Percentiles rank a stretch among this genome's conserved stretches.
Conservation (phyloP, 2,888 invertebrate genomes). For the Protonemura montana region DNA sequence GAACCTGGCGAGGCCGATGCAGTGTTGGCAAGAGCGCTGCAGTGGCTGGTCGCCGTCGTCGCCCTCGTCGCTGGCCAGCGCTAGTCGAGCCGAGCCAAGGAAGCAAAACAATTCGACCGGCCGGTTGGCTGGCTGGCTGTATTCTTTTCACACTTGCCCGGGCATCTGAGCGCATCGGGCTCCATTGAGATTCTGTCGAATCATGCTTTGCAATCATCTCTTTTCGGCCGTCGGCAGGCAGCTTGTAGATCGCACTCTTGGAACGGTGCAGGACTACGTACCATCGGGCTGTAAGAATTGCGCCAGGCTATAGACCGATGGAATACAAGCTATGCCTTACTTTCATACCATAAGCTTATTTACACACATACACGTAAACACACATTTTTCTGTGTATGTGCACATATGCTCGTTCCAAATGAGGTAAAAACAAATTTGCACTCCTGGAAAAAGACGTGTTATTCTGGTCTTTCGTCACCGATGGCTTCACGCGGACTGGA, state of each 20-base stretch:
- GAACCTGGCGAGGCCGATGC: not conserved
- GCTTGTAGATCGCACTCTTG: not conserved
- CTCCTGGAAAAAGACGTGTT: not conserved
- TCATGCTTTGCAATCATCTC: conserved; percentile 12
- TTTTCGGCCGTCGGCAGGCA: not conserved
- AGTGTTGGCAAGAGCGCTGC: not conserved
- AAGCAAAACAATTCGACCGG: not conserved
- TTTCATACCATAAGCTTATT: not conserved
- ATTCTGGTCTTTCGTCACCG: not conserved
- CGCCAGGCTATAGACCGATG: not conserved
- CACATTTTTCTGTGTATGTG: not conserved
- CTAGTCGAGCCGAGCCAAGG: not conserved
- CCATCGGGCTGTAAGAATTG: not conserved
- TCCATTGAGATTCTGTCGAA: conserved; percentile 7
- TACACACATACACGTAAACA: not conserved
- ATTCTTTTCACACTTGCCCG: conserved; percentile 12
- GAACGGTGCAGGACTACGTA: not conserved
- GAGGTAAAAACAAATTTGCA: not conserved
- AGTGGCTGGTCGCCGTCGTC: not conserved
- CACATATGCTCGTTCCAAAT: not conserved
- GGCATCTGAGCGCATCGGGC: not conserved
- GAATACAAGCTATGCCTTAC: not conserved
- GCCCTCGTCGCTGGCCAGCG: not conserved
- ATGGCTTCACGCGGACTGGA: not conserved
- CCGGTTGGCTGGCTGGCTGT: not conserved